Conservation (phyloP, 2,797 vertebrate species). For the Labeo calbasu region DNA sequence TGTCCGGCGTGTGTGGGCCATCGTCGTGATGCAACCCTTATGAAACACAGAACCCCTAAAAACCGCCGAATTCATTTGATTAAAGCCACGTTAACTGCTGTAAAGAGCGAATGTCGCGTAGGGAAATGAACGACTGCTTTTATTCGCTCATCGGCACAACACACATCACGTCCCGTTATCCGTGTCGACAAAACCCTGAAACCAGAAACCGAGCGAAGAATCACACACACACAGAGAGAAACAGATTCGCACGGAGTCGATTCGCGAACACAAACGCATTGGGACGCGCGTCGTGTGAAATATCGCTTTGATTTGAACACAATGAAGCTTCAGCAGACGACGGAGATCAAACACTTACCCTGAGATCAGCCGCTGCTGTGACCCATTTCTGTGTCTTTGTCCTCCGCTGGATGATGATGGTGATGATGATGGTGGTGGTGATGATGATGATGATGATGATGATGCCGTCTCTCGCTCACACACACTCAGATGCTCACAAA, state of each 20-base stretch:
- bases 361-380: conserved; percentile 43
- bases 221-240: not conserved
- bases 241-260: not conserved
- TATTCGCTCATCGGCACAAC: not conserved
- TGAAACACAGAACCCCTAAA: conserved; percentile 51
- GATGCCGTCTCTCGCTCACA: not conserved
- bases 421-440: not conserved
- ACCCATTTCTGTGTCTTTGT: conserved; percentile 57
- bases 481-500: not conserved
- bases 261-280: not conserved
- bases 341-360: not conserved
- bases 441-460: not conserved
- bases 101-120: not conserved
- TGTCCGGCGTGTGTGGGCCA: conserved; percentile 40
- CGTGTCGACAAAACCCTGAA: not conserved
- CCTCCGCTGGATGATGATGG: conserved; percentile 40
- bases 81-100: not conserved
- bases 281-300: not conserved
- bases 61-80: not conserved
- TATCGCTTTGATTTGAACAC: not conserved
- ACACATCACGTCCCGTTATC: not conserved
- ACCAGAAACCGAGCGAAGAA: not conserved
- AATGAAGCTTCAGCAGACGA: not conserved
- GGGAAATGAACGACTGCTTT: not conserved
- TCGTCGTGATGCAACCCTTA: conserved; percentile 61